Evolutionary conservation across 1,140 invertebrate genomes (phyloP).

Genomic region (Hylaeus anthracinus): DNA sequence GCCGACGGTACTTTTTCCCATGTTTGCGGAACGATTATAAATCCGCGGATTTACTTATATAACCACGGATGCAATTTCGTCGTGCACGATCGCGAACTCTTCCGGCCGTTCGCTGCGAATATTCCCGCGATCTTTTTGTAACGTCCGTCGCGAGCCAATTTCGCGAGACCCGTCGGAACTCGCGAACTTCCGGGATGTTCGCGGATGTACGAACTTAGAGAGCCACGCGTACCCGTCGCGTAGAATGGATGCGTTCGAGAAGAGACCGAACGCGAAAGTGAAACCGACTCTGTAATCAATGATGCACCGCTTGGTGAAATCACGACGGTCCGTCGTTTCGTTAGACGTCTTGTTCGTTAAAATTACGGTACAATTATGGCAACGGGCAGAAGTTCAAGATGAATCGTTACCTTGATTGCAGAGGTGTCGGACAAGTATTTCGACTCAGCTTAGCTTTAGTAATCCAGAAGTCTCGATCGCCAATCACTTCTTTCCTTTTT

Average conservation of each 20-base stretch:
- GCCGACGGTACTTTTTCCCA: conserved; percentile 1
- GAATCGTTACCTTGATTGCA: too few species aligned
- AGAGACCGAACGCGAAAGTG: conserved; percentile 54
- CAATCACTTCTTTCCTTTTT: too few species aligned
- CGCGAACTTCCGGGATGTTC: conserved; percentile 20
- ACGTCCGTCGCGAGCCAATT: background rate
- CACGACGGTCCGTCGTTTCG: conserved; percentile 18
- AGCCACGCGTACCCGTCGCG: conserved; percentile 24
- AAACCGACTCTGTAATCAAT: conserved; percentile 51
- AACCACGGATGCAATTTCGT: background rate
- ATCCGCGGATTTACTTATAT: conserved; percentile 21
- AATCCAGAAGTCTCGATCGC: too few species aligned
- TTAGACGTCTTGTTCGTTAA: background rate
- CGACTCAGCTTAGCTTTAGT: too few species aligned
- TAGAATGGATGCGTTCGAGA: conserved; percentile 39
- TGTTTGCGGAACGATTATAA: conserved; percentile 12
- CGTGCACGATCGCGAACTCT: background rate
- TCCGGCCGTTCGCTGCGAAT: background rate
- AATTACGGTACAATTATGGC: too few species aligned
- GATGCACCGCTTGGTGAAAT: conserved; percentile 57
- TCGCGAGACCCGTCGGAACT: background rate
- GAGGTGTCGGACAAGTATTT: too few species aligned
- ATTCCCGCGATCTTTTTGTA: background rate
- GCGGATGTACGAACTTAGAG: conserved; percentile 1
- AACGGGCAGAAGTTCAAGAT: too few species aligned